Base-by-base conservation (phyloP, 2,113 vertebrate species). In the Heterotilapia buettikoferi region DNA sequence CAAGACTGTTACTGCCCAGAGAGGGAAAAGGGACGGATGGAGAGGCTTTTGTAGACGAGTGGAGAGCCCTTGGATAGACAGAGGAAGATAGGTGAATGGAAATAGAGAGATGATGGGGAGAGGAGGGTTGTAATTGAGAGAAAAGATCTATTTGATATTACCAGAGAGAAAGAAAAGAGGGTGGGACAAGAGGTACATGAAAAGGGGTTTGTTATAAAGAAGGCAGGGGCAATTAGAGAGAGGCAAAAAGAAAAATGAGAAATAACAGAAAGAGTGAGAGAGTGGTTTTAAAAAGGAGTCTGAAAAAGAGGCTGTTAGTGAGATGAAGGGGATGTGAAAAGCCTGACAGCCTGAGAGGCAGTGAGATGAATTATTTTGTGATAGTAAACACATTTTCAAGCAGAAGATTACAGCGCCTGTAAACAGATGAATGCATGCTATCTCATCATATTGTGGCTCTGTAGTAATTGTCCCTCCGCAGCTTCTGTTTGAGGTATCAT, bases 1-100 rank as follows among this genome's bases (percentile, higher is more conserved):
- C 94, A 94, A 94, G 92, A 95, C 91, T 91, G 88, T 91, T 87
- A 89, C 94, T 92, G 91, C 88, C 88, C 87, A 90, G 89, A 91
- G 81, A 92, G 87, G 90, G 82, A 90, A 84, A 78, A 82, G 76
- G 24, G 36, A 73, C 21, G 76, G 84, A 71, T 50, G 80, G 89
- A 82, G 86, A 82, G 86, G 80, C 54, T 84, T 53, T 86, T 90
- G 82, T 84, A 84, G 80, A 57, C 1, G 3, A 86, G 45, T 88
- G 9, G 33, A 89, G 88, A 88, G 84, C 63, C 63, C 52, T 78
- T 52, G 4, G 16, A 71, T 76, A 84, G 53, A 86, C 57, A 54
- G 76, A 18, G 33, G 83, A 73, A 90, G 82, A 89, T 24, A 81
- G 68, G 54, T 11, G 9, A 81, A 47, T 59, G 56, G 82, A 89